Evolutionary conservation across 2,113 vertebrate genomes (phyloP).

Genomic region (Procapra przewalskii): DNA sequence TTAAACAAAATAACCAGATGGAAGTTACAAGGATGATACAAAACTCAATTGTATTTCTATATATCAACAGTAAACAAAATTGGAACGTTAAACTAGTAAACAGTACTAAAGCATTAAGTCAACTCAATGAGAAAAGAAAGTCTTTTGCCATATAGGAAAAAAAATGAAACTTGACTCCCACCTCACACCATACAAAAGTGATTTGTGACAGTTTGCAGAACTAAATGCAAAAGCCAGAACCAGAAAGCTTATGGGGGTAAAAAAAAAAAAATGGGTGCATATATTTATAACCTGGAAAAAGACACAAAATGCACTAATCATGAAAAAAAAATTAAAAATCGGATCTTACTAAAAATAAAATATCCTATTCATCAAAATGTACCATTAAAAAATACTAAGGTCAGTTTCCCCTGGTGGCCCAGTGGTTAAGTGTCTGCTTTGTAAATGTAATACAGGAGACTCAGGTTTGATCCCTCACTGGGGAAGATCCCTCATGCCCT

Average conservation of each 20-base stretch:
- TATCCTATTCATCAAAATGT: not conserved
- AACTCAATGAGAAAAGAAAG: not conserved
- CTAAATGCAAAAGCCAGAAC: not conserved
- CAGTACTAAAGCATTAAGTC: not conserved
- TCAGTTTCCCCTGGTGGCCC: not conserved
- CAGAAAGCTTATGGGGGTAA: not conserved
- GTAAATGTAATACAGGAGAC: not conserved
- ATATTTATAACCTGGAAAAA: not conserved
- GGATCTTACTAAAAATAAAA: conserved; percentile 20
- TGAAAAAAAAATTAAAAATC: not conserved
- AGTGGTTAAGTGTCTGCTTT: not conserved
- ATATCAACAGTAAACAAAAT: not conserved
- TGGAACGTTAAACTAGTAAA: not conserved
- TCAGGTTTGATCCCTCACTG: not conserved
- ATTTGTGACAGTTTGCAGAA: not conserved
- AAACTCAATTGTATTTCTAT: conserved; percentile 2
- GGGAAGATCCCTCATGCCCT: not conserved
- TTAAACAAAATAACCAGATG: not conserved
- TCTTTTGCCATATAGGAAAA: not conserved
- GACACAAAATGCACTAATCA: not conserved
- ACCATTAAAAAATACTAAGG: not conserved
- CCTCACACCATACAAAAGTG: not conserved
- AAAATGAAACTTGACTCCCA: not conserved
- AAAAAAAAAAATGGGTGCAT: not conserved
- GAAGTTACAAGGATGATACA: not conserved